Evolutionary conservation across 2,797 vertebrate species (phyloP).

Genomic region (Bufotes viridis): DNA sequence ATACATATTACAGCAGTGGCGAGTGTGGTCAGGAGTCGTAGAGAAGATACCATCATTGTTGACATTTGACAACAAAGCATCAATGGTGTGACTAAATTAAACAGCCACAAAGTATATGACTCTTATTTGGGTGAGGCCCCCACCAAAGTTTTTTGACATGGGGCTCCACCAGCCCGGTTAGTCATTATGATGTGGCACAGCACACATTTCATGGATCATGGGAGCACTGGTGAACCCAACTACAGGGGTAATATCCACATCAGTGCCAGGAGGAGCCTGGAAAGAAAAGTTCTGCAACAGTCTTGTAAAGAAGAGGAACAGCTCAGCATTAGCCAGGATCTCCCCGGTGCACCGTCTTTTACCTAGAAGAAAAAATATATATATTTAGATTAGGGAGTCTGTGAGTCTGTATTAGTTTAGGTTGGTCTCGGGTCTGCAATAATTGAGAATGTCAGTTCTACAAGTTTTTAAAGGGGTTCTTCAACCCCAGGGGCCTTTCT

Average conservation of each 20-base stretch:
- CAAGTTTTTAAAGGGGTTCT: too few relatives aligned
- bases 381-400: neutral
- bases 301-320: conserved; percentile 4
- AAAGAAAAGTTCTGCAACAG: conserved; percentile 12
- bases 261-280: conserved; percentile 14
- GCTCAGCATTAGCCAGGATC: conserved; percentile 10
- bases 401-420: too few relatives aligned
- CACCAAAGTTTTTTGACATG: neutral
- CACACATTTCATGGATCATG: conserved; percentile 8
- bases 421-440: too few relatives aligned
- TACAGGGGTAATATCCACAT: neutral
- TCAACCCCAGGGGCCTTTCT: too few relatives aligned
- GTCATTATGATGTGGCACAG: neutral
- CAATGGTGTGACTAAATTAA: neutral
- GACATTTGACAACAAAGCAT: too few relatives aligned
- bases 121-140: neutral
- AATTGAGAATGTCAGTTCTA: too few relatives aligned
- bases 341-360: conserved; percentile 18
- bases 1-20: neutral
- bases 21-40: neutral
- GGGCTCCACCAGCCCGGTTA: neutral
- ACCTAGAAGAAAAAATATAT: conserved; percentile 7
- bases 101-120: neutral
- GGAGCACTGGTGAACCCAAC: conserved; percentile 1
- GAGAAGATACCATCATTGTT: neutral